phyloP scores from a whole-genome alignment of 2,113 vertebrate genomes.

The Peromyscus polionotus region DNA sequence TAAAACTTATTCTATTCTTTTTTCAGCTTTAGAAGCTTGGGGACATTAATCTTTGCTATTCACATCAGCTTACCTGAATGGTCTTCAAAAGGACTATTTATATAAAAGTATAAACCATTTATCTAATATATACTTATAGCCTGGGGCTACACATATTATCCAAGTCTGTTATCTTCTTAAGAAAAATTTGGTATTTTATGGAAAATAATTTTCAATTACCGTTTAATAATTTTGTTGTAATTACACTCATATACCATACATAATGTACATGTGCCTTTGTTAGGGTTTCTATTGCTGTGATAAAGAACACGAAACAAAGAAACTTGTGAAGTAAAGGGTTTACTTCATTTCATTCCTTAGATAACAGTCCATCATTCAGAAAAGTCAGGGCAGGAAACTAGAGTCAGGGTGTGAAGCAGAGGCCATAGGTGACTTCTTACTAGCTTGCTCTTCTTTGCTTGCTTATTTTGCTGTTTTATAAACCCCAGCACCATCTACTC shows the following conservation, averaged over 20 bases:
- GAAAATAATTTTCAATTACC: background rate
- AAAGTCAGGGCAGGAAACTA: background rate
- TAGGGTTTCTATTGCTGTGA: background rate
- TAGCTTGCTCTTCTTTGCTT: background rate
- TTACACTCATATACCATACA: background rate
- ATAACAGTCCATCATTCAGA: background rate
- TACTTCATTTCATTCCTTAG: background rate
- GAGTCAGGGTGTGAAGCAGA: background rate
- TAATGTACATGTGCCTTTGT: background rate
- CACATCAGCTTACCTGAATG: background rate
- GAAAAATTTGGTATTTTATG: background rate
- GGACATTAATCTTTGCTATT: background rate
- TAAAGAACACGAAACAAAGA: no score
- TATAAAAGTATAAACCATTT: slow-evolving; percentile 1
- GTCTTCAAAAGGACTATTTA: background rate
- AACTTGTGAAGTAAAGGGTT: background rate
- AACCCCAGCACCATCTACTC: background rate
- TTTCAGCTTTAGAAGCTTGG: background rate
- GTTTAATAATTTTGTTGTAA: background rate
- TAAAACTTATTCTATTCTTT: background rate
- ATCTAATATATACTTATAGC: background rate
- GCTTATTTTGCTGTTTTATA: background rate
- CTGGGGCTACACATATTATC: background rate
- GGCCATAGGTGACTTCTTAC: background rate
- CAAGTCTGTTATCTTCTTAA: background rate